Evolutionary conservation across 1,140 invertebrate species (phyloP).

Genomic region (Drosophila subpulchrella): DNA sequence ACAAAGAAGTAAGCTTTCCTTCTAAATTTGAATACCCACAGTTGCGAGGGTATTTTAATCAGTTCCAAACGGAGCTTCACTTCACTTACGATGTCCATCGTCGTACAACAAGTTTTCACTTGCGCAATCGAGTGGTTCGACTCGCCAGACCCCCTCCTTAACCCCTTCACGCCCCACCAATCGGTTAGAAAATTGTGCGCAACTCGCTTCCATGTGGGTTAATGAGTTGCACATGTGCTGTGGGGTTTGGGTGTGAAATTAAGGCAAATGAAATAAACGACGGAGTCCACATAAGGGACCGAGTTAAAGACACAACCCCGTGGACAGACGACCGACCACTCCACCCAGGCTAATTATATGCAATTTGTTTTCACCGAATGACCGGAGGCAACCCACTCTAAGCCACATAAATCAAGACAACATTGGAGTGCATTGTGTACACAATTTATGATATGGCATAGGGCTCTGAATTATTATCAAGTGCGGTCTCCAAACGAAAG

Average conservation of each 20-base stretch:
- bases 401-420: constrained; percentile 38
- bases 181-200: constrained; percentile 10
- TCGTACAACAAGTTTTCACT: constrained; percentile 48
- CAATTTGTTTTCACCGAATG: constrained; percentile 52
- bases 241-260: constrained; percentile 33
- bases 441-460: constrained; percentile 40
- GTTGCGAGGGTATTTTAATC: constrained; percentile 12
- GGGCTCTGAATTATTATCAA: constrained; percentile 43
- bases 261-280: constrained; percentile 50
- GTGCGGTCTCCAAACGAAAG: constrained; percentile 36
- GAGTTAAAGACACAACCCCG: background rate
- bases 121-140: constrained; percentile 49
- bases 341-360: constrained; percentile 45
- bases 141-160: constrained; percentile 26
- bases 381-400: constrained; percentile 35
- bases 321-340: constrained; percentile 24
- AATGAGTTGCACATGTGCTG: constrained; percentile 40
- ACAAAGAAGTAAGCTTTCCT: too few species aligned
- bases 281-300: constrained; percentile 26
- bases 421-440: constrained; percentile 41
- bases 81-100: constrained; percentile 34
- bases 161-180: constrained; percentile 7
- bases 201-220: constrained; percentile 39
- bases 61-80: constrained; percentile 13
- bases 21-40: constrained; percentile 6